Conservation (phyloP, 2,113 vertebrate species). For the Cochlearius cochlearius region DNA sequence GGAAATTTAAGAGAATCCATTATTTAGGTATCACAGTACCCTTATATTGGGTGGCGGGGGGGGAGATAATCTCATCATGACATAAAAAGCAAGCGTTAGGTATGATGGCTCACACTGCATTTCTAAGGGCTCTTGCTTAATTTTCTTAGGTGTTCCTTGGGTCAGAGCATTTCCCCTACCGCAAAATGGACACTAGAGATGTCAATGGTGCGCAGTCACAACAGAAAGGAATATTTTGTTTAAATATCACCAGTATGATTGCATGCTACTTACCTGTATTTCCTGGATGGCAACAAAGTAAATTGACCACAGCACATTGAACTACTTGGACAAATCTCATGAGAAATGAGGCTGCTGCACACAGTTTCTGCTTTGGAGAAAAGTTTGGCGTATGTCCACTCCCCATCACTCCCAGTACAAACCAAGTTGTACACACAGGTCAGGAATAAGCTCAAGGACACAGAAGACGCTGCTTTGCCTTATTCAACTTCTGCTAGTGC, state of each 20-base stretch:
- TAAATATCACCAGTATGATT: background rate
- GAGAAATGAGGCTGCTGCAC: background rate
- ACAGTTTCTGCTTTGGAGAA: background rate
- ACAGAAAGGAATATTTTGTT: background rate
- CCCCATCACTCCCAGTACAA: background rate
- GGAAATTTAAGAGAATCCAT: background rate
- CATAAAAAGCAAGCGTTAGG: background rate
- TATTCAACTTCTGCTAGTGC: background rate
- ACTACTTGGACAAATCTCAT: background rate
- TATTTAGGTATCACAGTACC: background rate
- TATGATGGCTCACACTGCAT: background rate
- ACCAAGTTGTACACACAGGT: background rate
- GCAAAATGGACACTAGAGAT: background rate
- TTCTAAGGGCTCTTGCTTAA: background rate
- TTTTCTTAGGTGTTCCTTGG: background rate
- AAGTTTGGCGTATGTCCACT: background rate
- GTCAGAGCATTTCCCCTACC: background rate
- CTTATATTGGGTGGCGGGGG: rapidly evolving
- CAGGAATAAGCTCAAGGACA: background rate
- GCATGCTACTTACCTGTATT: background rate
- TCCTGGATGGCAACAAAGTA: background rate
- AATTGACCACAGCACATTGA: background rate
- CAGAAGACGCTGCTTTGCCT: background rate
- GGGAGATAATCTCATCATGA: background rate
- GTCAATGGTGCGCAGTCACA: background rate